Evolutionary conservation across 2,113 vertebrate genomes (phyloP).

Genomic region (Felis catus): DNA sequence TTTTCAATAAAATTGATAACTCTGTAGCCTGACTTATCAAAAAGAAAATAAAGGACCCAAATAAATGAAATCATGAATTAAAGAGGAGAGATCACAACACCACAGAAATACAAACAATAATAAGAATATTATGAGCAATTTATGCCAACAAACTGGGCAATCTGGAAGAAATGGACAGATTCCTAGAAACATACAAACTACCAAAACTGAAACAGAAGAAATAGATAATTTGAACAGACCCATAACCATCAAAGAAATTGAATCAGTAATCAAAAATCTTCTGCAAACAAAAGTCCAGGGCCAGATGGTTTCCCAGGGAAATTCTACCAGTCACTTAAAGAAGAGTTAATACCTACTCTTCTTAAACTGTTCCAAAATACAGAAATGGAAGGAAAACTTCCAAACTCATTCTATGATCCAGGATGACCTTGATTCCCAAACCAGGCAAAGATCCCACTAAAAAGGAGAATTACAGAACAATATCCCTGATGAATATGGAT

Average conservation of each 20-base stretch:
- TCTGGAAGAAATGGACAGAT: background rate
- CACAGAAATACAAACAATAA: background rate
- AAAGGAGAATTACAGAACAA: background rate
- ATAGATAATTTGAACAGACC: background rate
- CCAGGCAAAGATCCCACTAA: background rate
- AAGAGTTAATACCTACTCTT: background rate
- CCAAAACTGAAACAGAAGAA: background rate
- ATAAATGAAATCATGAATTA: background rate
- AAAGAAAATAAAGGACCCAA: background rate
- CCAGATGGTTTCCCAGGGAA: background rate
- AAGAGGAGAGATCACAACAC: background rate
- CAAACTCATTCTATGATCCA: background rate
- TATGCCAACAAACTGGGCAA: background rate
- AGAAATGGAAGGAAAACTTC: background rate
- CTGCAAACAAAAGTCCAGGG: background rate
- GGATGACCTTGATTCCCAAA: background rate
- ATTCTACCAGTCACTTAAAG: background rate
- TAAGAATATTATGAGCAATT: background rate
- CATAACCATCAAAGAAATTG: background rate
- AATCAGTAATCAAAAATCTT: background rate
- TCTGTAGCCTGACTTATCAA: too few relatives aligned
- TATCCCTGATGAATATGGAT: background rate
- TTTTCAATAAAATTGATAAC: too few relatives aligned
- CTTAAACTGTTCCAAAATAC: background rate
- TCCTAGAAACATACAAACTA: background rate